phyloP scores from a whole-genome alignment of 2,113 vertebrate species.

The Erythrolamprus reginae region DNA sequence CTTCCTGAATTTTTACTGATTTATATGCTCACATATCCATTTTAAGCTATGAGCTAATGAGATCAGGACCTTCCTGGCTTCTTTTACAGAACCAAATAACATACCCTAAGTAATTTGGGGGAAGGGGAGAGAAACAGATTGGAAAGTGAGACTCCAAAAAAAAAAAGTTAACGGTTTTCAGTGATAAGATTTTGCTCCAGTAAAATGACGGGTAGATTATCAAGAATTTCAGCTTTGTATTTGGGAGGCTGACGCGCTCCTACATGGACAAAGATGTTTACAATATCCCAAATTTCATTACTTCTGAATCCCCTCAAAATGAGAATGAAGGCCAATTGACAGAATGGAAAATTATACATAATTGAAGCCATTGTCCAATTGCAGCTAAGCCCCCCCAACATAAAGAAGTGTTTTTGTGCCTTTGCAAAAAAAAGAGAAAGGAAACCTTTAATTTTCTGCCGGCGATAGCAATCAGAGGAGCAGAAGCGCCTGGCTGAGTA shows the following conservation, averaged over 20 bases:
- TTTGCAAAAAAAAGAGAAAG: neutral
- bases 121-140: neutral
- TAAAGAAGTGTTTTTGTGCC: neutral
- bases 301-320: neutral
- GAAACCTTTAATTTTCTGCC: neutral
- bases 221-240: neutral
- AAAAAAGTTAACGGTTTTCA: neutral
- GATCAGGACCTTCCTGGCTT: no score
- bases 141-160: neutral
- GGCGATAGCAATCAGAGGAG: neutral
- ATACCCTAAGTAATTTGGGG: neutral
- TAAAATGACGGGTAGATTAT: neutral
- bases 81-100: neutral
- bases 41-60: neutral
- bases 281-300: neutral
- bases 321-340: neutral
- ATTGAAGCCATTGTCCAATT: neutral
- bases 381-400: neutral
- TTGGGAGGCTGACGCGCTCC: neutral
- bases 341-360: constrained; percentile 6
- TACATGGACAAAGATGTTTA: neutral
- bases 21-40: neutral
- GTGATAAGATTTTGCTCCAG: neutral
- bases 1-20: neutral
- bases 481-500: neutral